Base-by-base conservation (phyloP, 2,113 vertebrate genomes). In the Helogale parvula region DNA sequence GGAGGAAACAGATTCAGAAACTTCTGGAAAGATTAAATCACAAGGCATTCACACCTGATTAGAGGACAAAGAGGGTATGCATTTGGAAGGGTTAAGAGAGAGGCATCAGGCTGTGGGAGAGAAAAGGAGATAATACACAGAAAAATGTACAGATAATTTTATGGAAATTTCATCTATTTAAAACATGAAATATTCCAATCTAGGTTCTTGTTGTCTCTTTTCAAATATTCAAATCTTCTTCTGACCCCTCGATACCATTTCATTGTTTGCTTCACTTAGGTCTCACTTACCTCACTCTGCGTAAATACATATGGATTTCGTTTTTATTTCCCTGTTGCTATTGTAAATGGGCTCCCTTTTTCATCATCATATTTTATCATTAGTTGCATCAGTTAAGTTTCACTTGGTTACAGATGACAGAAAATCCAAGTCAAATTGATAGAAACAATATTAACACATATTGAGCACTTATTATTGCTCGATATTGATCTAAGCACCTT, bases 1-100 rank as follows among this genome's bases (percentile, higher is more conserved):
- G 33, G 23, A 80, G 77, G 81, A 89, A 92, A 94, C 16, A 87
- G 50, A 94, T 47, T 86, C 29, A 65, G 88, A 94, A 86, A 90
- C 79, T 93, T 72, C 68, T 57, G 27, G 41, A 29, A 65, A 65
- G 41, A 65, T 54, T 80, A 94, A 82, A 50, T 92, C 50, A 85
- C 27, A 74, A 91, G 71, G 21, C 66, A 35, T 60, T 72, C 13
- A 9, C 4, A 31, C 5, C 50, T 45, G 31, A 33, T 31, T 68
- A 65, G 2, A 74, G 84, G 50, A 93, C 15, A 33, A 68, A 2
- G 9, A 76, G 0, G 11, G 7, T 23, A 8, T 19, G 10, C 16
- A 68, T 17, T 60, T 79, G 52, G 33, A 95, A 50, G 5, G 11
- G 12, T 0, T 68, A 15, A 15, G 11, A 4, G n/a, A 38, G 69